Evolutionary conservation across 2,113 vertebrate species (phyloP).

Genomic region (Pardalotus punctatus): DNA sequence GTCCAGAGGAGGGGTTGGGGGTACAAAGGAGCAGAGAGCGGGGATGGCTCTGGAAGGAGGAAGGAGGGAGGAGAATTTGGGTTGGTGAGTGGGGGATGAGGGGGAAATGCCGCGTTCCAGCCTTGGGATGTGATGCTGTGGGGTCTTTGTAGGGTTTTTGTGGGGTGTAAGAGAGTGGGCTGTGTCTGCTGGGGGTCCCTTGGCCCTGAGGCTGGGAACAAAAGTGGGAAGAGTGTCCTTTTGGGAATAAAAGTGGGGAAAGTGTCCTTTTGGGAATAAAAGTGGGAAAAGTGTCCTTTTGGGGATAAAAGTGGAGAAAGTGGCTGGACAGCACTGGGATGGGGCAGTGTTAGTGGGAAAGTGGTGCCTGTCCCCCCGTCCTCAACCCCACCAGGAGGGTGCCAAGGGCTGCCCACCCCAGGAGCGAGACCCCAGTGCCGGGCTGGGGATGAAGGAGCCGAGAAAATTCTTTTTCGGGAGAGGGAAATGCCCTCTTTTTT

Average conservation of each 20-base stretch:
- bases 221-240: neutral
- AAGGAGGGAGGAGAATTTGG: neutral
- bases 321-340: neutral
- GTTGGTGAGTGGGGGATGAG: neutral
- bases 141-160: neutral
- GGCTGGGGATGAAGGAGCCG: accelerated
- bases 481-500: neutral
- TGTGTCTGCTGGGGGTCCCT: accelerated
- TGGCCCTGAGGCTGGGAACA: neutral
- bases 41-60: accelerated
- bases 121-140: neutral
- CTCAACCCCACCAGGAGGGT: accelerated
- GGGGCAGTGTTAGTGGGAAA: neutral
- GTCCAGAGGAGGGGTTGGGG: accelerated
- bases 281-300: neutral
- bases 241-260: neutral
- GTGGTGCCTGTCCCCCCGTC: neutral
- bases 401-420: neutral
- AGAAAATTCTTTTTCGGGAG: neutral
- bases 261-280: too few species aligned
- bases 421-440: accelerated
- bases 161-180: accelerated
- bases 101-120: accelerated
- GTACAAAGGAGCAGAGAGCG: accelerated
- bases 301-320: neutral